Percentiles rank a stretch among this genome's conserved stretches.
These are phyloP conservation scores for Laspeyria flexula DNA, from an alignment of 2,888 invertebrate genomes.

Conservation along the genomic window DNA sequence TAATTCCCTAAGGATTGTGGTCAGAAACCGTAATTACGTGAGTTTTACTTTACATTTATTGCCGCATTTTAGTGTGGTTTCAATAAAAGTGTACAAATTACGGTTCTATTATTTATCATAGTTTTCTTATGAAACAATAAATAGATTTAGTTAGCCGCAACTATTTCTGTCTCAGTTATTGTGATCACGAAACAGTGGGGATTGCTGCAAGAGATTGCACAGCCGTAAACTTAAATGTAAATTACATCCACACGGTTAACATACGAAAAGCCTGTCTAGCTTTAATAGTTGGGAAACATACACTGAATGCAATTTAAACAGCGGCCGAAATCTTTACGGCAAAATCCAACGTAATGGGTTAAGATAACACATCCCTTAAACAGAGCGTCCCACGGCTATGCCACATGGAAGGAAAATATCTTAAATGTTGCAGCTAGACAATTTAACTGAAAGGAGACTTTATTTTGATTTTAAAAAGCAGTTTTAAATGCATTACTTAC, in stretches of 20 bases:
- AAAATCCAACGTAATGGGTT: too few relatives aligned
- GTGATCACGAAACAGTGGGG: conserved; percentile 2
- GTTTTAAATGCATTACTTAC: too few relatives aligned
- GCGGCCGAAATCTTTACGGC: not conserved
- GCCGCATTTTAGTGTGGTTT: not conserved
- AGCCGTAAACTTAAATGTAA: conserved; percentile 11
- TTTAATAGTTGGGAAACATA: conserved; percentile 2
- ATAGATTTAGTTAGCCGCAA: not conserved
- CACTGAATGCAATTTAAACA: not conserved
- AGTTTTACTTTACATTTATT: conserved; percentile 1
- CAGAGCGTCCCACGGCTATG: too few relatives aligned
- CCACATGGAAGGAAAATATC: too few relatives aligned
- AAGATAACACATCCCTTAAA: too few relatives aligned
- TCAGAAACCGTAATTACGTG: not conserved
- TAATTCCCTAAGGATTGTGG: too few relatives aligned
- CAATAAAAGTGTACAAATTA: not conserved
- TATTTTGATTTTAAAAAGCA: too few relatives aligned
- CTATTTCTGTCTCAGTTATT: conserved; percentile 9
- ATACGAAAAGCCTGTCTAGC: not conserved
- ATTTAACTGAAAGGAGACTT: too few relatives aligned
- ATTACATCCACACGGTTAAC: conserved; percentile 7
- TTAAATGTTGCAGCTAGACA: too few relatives aligned
- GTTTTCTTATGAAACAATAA: not conserved
- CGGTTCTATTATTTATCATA: not conserved
- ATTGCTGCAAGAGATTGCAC: conserved; percentile 13